These are phyloP conservation scores for Dermolepida albohirtum DNA, from an alignment of 2,888 invertebrate species.

Conservation along the genomic window DNA sequence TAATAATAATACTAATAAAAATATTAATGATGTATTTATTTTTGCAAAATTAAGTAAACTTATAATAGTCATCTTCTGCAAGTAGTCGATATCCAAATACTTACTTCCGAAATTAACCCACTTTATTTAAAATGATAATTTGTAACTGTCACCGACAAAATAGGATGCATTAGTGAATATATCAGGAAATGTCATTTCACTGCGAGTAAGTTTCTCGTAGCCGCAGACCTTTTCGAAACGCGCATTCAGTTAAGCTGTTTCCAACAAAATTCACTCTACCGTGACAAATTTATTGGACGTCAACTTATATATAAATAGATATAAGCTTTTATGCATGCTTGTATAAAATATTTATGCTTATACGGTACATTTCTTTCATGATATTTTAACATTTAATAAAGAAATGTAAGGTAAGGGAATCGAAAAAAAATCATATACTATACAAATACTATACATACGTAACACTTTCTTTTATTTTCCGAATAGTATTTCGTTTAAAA, in stretches of 20 bases:
- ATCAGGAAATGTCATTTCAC: slow-evolving; percentile 49
- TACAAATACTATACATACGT: too few species aligned
- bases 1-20: too few species aligned
- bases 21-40: too few species aligned
- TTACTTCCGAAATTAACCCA: slow-evolving; percentile 42
- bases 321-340: background rate
- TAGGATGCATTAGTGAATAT: slow-evolving; percentile 51
- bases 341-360: too few species aligned
- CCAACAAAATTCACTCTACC: slow-evolving; percentile 23
- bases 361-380: too few species aligned
- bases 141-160: slow-evolving; percentile 51
- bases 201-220: slow-evolving; percentile 38
- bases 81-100: slow-evolving; percentile 15
- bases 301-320: background rate
- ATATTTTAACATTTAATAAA: too few species aligned
- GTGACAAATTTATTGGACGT: slow-evolving; percentile 15
- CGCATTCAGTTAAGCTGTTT: slow-evolving; percentile 39
- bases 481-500: too few species aligned
- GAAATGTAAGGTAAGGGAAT: too few species aligned
- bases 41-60: too few species aligned
- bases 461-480: too few species aligned
- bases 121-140: slow-evolving; percentile 48
- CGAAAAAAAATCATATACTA: too few species aligned
- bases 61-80: background rate
- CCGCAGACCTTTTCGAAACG: slow-evolving; percentile 8